phyloP scores from a whole-genome alignment of 2,888 invertebrate species.

The Eristalis tenax region DNA sequence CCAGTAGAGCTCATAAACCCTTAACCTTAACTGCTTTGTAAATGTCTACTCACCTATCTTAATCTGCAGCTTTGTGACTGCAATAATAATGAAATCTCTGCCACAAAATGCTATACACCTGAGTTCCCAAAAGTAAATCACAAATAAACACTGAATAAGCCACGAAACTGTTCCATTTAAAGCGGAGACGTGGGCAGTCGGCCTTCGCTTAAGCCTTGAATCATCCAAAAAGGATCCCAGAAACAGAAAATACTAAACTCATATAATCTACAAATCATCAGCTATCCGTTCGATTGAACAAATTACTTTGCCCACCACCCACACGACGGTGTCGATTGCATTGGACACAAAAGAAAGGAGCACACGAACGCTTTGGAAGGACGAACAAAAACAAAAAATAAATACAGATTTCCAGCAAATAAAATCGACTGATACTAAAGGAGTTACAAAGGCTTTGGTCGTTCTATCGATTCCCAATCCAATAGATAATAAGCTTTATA shows the following conservation, averaged over 20 bases:
- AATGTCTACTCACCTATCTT: not conserved
- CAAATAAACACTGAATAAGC: conserved; percentile 1
- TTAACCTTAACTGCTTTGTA: not conserved
- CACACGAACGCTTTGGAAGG: not conserved
- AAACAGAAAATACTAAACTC: conserved; percentile 20
- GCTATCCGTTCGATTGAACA: conserved; percentile 56
- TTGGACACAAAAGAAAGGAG: conserved; percentile 6
- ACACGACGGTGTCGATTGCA: conserved; percentile 14
- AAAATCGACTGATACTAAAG: conserved; percentile 51
- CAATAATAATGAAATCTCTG: not conserved
- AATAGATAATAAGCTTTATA: conserved; percentile 66
- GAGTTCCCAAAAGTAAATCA: not conserved
- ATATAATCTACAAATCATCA: conserved; percentile 56
- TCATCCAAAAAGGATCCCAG: not conserved
- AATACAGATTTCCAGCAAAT: conserved; percentile 61
- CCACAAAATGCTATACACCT: conserved; percentile 4
- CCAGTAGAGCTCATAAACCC: not conserved
- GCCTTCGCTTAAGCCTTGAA: conserved; percentile 34
- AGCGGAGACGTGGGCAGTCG: conserved; percentile 8
- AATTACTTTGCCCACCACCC: conserved; percentile 31
- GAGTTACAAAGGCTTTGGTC: conserved; percentile 58
- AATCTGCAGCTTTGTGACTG: not conserved
- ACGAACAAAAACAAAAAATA: not conserved
- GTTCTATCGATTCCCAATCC: conserved; percentile 68
- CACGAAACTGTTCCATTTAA: conserved; percentile 14